Evolutionary conservation across 2,113 vertebrate genomes (phyloP), one percentile per base, ranked within the genome.

Genomic region (Nerophis ophidion): DNA sequence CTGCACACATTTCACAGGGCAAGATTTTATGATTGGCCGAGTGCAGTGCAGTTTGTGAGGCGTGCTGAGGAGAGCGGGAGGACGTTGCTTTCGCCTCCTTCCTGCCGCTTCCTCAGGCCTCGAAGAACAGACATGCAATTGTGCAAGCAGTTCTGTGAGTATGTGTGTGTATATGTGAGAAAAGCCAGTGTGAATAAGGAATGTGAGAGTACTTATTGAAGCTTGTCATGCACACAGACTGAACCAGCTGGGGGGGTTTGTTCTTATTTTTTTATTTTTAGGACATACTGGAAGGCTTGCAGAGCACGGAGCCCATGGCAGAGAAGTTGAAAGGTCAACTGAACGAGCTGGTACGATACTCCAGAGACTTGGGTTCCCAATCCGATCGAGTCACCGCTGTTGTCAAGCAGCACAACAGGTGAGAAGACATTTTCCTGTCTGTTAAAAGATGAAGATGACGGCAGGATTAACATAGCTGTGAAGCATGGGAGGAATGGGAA

Each of bases 381-480:
- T 96, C 96, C 35, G 90, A 91, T 48, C 92, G 93, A 60, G 94
- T 98, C 76, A 97, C 95, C 8, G 88, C 88, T 3, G 81, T 96
- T 54, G 98, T 98, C 86, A 98, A 96, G 57, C 94, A 96, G 60
- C 96, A 97, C 84, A 98, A 98, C 85, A 95, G 96, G 96, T 99
- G 86, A 76, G 68, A 36, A 11, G 19, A 57, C 26, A 48, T n/a
- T 52, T 51, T 57, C n/a, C n/a, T 49, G 48, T 7, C 9, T 5
- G 6, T 52, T 35, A 4, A 33, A 52, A 34, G 10, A 26, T 50
- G 11, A 26, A 12, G 47, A 4, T 48, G 47, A 8, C 7, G n/a
- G 13, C 7, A 4, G 10, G 38, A 16, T 40, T 6, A 2, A 10
- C 16, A 19, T 42, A 26, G 54, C 11, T 26, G 48, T 49, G 48